Evolutionary conservation across 37 sponge, comb jelly and placozoan species (phyloP).

Genomic region (Hexactinellida sp.): DNA sequence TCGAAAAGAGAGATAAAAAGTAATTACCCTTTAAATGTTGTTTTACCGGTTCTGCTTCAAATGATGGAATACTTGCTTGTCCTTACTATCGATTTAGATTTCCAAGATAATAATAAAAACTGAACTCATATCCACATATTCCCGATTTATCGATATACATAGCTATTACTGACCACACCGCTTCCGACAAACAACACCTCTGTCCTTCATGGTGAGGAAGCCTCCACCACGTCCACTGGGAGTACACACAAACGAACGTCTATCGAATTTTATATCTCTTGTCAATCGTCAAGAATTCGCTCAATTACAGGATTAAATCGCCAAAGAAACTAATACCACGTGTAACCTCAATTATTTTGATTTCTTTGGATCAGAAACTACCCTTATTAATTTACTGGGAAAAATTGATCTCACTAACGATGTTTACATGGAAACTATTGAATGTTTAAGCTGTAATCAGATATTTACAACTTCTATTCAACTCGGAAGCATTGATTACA

Average conservation of each 20-base stretch:
- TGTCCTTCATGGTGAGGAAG: background rate
- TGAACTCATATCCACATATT: background rate
- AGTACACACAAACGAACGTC: too few species aligned
- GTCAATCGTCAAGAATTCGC: background rate
- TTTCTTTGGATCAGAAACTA: too few species aligned
- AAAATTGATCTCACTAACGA: too few species aligned
- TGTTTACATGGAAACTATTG: too few species aligned
- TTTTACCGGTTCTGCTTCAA: too few species aligned
- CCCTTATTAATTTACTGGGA: too few species aligned
- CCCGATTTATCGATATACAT: background rate
- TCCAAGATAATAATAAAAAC: background rate
- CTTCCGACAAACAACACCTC: background rate
- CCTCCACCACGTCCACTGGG: background rate
- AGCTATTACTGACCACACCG: background rate
- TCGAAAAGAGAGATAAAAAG: too few species aligned
- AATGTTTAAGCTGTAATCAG: too few species aligned
- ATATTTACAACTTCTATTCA: background rate
- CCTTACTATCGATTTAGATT: too few species aligned
- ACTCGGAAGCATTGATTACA: background rate
- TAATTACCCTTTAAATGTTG: background rate
- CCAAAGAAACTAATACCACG: background rate
- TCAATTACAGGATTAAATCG: too few species aligned
- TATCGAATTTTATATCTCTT: background rate
- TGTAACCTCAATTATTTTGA: background rate
- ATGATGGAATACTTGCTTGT: too few species aligned